Base-by-base conservation (phyloP, 92 coral and sea anemone genomes). In the Metridium senile region DNA sequence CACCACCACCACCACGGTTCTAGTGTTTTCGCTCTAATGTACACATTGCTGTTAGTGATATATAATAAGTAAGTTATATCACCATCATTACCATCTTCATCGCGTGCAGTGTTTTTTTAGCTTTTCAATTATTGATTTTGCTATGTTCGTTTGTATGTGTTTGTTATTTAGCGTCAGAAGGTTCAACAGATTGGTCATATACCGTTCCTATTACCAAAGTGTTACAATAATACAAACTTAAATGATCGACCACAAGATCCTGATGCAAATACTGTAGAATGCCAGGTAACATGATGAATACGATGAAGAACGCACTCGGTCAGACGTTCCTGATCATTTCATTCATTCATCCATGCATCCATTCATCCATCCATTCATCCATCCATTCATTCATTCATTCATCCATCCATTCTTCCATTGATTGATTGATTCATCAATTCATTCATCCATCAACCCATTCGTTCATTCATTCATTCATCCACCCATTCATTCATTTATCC, bases 151-250 rank as follows among this genome's bases (percentile, higher is more conserved):
- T 59, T 26, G 31, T 22, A 26, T 26, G 11, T 54, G n/a, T 1
- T 63, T 63, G 6, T 72, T 72, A 8, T 58, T 56, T 0, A 94
- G 98, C 74, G 75, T 10, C 93, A 92, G 65, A 94, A 94, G 64
- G 92, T 86, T 32, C 91, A 94, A 74, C 65, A 82, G 30, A 82
- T 83, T 46, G 74, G 78, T 0, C 71, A 86, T 79, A 81, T 91
- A 10, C 98, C 98, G 7, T 82, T 68, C 57, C 85, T 94, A 31
- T 90, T 94, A 0, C 98, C 98, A 1, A 94, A 89, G 86, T 82
- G 90, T 0, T 91, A 94, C 82, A 53, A 68, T 7, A 86, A 56
- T 19, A 76, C 92, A 29, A 32, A 68, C 21, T 58, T 78, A 19
- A 81, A 68, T 25, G 72, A 61, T 18, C 51, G 79, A 30, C 88